These are phyloP conservation scores for Saccopteryx leptura DNA, from an alignment of 2,113 vertebrate species.

Conservation along the genomic window DNA sequence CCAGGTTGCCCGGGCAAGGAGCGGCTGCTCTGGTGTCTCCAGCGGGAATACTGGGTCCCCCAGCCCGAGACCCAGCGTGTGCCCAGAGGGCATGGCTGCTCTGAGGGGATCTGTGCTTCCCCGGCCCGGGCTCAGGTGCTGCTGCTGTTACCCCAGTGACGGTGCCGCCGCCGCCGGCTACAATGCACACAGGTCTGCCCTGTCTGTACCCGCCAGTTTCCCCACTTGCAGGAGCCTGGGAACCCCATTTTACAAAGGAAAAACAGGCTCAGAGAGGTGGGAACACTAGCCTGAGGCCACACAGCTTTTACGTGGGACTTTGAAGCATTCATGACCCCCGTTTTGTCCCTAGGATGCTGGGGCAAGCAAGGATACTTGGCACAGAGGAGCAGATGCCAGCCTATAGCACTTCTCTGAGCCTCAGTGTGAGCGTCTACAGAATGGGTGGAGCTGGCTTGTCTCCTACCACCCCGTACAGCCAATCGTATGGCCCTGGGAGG, in stretches of 20 bases:
- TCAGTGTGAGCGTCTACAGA: not conserved
- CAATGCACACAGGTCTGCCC: not conserved
- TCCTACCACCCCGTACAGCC: fast-evolving
- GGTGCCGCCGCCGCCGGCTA: fast-evolving
- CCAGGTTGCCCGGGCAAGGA: not conserved
- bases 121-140: not conserved
- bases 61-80: fast-evolving
- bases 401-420: fast-evolving
- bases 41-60: fast-evolving
- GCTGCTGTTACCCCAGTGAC: not conserved
- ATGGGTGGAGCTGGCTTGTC: no score
- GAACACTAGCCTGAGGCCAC: fast-evolving
- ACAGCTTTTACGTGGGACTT: fast-evolving
- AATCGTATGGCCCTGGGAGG: not conserved
- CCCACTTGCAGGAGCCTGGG: not conserved
- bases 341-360: not conserved
- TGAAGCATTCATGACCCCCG: not conserved
- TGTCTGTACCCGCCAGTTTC: fast-evolving
- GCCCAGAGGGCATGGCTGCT: fast-evolving
- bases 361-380: not conserved
- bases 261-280: not conserved
- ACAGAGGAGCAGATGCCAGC: not conserved
- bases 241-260: not conserved
- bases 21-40: fast-evolving
- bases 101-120: not conserved